Conservation (phyloP, 1,140 invertebrate genomes). For the Lordiphosa stackelbergi region DNA sequence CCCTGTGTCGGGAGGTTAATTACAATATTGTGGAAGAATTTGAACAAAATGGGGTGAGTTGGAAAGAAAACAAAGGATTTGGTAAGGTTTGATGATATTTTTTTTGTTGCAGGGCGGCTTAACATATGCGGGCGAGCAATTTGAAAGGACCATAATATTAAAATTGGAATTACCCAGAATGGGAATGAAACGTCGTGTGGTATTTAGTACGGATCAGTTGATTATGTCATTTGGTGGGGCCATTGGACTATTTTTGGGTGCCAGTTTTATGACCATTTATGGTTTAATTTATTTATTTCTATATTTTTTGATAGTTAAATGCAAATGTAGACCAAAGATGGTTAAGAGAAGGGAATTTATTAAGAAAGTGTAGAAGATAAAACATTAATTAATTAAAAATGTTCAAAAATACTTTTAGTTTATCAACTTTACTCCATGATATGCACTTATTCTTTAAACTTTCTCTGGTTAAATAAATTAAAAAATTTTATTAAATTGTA, state of each 20-base stretch:
- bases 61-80: not conserved
- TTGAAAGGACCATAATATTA: constrained; percentile 57
- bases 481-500: too few relatives aligned
- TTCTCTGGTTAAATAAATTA: too few relatives aligned
- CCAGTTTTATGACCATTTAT: constrained; percentile 69
- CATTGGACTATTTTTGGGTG: constrained; percentile 68
- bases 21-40: constrained; percentile 42
- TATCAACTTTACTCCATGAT: too few relatives aligned
- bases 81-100: not conserved
- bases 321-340: constrained; percentile 26
- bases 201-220: constrained; percentile 69
- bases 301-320: constrained; percentile 37
- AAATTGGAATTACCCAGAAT: constrained; percentile 58
- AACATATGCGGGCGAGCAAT: constrained; percentile 35
- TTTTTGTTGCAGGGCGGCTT: constrained; percentile 24
- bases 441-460: too few relatives aligned
- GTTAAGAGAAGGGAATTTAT: not conserved
- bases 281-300: constrained; percentile 46
- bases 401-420: too few relatives aligned
- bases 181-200: constrained; percentile 65
- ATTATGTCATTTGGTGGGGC: constrained; percentile 71
- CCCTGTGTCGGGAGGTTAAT: constrained; percentile 47
- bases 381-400: too few relatives aligned
- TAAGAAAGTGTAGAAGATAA: not conserved
- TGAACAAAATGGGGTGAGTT: constrained; percentile 38